A percentile compares a stretch with the other conserved stretches of the same genome.
Evolutionary conservation across 2,113 vertebrate species (phyloP).

Genomic region (Bombycilla garrulus): DNA sequence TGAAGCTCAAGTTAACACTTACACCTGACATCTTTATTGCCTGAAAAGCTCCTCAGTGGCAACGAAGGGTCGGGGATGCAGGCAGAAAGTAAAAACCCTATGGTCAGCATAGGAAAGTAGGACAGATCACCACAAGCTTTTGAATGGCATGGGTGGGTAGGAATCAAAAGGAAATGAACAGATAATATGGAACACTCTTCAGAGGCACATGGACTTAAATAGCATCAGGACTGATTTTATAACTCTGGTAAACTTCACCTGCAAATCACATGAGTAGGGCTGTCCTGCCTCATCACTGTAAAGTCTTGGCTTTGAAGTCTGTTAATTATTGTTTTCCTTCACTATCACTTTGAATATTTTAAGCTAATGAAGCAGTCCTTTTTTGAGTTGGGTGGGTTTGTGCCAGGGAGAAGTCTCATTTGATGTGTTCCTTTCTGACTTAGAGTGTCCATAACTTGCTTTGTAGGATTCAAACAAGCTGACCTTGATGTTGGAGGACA

Average conservation of each 20-base stretch:
- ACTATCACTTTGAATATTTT: neutral
- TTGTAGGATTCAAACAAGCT: conserved; percentile 80
- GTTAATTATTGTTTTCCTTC: neutral
- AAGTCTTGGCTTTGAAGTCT: neutral
- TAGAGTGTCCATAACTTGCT: neutral
- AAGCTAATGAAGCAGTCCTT: neutral
- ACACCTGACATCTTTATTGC: neutral
- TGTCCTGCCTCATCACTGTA: neutral
- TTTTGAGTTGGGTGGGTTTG: neutral
- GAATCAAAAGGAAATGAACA: neutral
- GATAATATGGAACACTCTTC: neutral
- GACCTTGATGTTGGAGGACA: conserved; percentile 86
- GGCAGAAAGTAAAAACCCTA: neutral
- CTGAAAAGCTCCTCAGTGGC: neutral
- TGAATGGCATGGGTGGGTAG: neutral
- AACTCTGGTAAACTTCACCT: neutral
- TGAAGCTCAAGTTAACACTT: neutral
- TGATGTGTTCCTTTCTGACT: neutral
- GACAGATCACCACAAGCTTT: neutral
- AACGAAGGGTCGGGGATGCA: neutral
- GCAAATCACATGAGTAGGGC: neutral
- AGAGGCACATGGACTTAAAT: neutral
- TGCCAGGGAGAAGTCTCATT: neutral
- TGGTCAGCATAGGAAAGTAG: neutral
- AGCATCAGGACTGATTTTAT: neutral